phyloP scores from a whole-genome alignment of 2,113 vertebrate species.

The Limnothrissa miodon region DNA sequence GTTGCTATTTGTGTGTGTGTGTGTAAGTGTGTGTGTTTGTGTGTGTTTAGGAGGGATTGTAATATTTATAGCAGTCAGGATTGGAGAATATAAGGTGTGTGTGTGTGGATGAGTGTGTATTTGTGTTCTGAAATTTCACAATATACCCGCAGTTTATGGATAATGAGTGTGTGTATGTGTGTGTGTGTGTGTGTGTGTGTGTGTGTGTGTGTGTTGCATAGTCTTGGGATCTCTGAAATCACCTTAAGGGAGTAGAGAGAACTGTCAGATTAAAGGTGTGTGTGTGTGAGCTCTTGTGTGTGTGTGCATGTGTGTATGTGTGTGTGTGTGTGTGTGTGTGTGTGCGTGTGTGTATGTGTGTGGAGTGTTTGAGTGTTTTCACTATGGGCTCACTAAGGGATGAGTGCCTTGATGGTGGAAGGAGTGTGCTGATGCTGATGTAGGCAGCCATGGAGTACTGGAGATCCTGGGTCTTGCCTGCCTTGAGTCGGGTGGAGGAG shows the following conservation, averaged over 20 bases:
- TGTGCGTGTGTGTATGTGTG: neutral
- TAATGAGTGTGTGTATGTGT: neutral
- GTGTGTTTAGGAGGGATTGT: too few species aligned
- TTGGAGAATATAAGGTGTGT: too few species aligned
- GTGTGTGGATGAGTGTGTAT: too few species aligned
- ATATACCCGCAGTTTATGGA: too few species aligned
- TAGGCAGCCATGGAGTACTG: neutral
- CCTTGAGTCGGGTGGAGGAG: neutral
- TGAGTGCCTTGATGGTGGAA: neutral
- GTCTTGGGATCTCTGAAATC: too few species aligned
- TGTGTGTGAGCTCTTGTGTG: neutral
- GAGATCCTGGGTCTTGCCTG: neutral
- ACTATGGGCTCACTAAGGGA: neutral
- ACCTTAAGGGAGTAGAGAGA: neutral
- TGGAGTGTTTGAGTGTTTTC: conserved; percentile 10
- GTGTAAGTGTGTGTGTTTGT: neutral
- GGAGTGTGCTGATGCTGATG: neutral
- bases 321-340: neutral
- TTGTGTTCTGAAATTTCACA: too few species aligned
- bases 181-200: conserved; percentile 1
- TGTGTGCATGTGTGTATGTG: neutral
- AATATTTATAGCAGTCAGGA: too few species aligned
- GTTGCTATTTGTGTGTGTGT: neutral
- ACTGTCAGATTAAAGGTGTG: neutral
- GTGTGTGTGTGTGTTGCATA: neutral